phyloP scores from a whole-genome alignment of 2,113 vertebrate genomes.

The Azemiops feae region DNA sequence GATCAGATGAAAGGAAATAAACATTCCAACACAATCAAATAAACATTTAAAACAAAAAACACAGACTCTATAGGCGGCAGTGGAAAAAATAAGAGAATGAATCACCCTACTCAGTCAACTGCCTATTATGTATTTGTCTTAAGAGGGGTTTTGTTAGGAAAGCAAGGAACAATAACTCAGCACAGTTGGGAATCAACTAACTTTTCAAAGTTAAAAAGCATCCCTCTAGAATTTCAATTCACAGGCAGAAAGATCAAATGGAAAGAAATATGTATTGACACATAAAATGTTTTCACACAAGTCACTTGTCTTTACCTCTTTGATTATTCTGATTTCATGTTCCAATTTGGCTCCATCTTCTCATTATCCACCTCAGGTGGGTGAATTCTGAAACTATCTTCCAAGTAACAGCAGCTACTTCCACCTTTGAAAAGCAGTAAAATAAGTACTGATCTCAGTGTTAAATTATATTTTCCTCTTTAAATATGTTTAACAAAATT shows the following conservation, averaged over 20 bases:
- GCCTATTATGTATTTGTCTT: background rate
- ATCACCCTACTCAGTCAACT: background rate
- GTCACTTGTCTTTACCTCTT: background rate
- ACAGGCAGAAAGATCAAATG: background rate
- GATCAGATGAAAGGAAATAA: background rate
- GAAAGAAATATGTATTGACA: background rate
- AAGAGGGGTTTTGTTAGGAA: background rate
- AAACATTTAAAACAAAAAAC: background rate
- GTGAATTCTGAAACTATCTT: background rate
- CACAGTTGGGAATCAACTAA: background rate
- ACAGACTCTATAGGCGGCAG: background rate
- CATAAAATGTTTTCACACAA: background rate
- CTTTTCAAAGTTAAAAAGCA: background rate
- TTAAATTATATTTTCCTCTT: background rate
- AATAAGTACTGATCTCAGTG: background rate
- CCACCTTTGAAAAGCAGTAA: background rate
- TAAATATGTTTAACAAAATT: background rate
- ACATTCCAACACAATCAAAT: background rate
- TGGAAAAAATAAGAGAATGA: background rate
- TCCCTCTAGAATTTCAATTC: background rate
- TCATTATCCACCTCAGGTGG: background rate
- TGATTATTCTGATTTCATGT: background rate
- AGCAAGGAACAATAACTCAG: background rate
- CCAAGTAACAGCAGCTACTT: background rate
- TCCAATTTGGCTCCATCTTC: background rate